Conservation (phyloP, 1,140 invertebrate genomes). For the Drosophila hydei region DNA sequence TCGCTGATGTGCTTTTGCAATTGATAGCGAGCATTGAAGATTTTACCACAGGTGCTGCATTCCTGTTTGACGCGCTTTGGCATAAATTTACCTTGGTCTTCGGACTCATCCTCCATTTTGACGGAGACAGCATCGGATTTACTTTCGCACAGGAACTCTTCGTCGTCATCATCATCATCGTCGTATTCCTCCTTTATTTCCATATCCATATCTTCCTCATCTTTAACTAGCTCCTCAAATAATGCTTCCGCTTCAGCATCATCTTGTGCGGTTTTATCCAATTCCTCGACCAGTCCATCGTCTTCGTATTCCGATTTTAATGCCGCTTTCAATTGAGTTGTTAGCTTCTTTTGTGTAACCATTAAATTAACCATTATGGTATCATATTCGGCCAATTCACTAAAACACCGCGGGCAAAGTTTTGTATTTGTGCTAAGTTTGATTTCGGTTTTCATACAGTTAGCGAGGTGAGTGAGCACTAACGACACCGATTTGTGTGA, state of each 20-base stretch:
- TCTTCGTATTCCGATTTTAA: conserved; percentile 63
- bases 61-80: conserved; percentile 59
- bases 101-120: conserved; percentile 22
- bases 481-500: conserved; percentile 67
- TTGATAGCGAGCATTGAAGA: conserved; percentile 66
- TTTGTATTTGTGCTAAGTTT: conserved; percentile 47
- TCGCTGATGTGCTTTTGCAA: conserved; percentile 73
- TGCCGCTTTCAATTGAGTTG: conserved; percentile 55
- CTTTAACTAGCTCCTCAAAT: conserved; percentile 65
- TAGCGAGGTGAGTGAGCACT: conserved; percentile 73
- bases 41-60: conserved; percentile 57
- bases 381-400: conserved; percentile 69
- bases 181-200: conserved; percentile 60
- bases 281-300: conserved; percentile 46
- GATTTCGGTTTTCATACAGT: conserved; percentile 64
- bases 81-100: conserved; percentile 35
- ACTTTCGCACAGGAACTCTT: conserved; percentile 54
- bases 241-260: conserved; percentile 65
- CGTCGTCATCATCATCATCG: conserved; percentile 46
- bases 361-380: conserved; percentile 77
- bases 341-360: conserved; percentile 67
- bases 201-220: conserved; percentile 42
- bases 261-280: conserved; percentile 37
- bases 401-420: conserved; percentile 68
- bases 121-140: conserved; percentile 12